Conservation (phyloP, 2,888 invertebrate species). For the Drosophila pegasa region DNA sequence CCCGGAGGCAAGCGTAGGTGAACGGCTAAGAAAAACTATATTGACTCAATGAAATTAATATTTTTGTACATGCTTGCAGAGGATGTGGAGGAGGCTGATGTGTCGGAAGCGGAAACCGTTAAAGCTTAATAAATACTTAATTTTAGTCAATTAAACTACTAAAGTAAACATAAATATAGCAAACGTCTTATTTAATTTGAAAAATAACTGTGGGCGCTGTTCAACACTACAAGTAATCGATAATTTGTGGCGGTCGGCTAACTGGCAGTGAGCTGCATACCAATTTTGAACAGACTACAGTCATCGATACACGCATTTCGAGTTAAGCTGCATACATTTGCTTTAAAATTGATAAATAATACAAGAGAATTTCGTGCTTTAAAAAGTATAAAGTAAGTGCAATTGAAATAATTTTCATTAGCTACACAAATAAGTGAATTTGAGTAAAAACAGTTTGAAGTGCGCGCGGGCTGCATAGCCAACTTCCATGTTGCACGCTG, state of each 20-base stretch:
- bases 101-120: slow-evolving; percentile 78
- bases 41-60: slow-evolving; percentile 11
- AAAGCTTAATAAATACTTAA: slow-evolving; percentile 42
- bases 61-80: slow-evolving; percentile 67
- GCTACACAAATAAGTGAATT: neutral
- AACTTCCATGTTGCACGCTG: slow-evolving; percentile 63
- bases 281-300: neutral
- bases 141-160: slow-evolving; percentile 12
- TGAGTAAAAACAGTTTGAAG: slow-evolving; percentile 20
- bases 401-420: neutral
- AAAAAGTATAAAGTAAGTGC: neutral
- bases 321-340: slow-evolving; percentile 3
- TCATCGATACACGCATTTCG: slow-evolving; percentile 15
- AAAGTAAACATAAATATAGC: neutral
- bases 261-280: slow-evolving; percentile 1
- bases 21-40: slow-evolving; percentile 41
- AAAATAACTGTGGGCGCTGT: neutral
- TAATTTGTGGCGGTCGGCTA: slow-evolving; percentile 22
- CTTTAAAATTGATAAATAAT: slow-evolving; percentile 14
- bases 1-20: slow-evolving; percentile 85
- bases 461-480: slow-evolving; percentile 39
- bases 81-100: slow-evolving; percentile 83
- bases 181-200: slow-evolving; percentile 1
- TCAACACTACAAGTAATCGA: slow-evolving; percentile 27
- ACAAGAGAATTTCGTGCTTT: slow-evolving; percentile 15